Conservation (phyloP, 1,140 invertebrate species). For the Tetragnatha versicolor region DNA sequence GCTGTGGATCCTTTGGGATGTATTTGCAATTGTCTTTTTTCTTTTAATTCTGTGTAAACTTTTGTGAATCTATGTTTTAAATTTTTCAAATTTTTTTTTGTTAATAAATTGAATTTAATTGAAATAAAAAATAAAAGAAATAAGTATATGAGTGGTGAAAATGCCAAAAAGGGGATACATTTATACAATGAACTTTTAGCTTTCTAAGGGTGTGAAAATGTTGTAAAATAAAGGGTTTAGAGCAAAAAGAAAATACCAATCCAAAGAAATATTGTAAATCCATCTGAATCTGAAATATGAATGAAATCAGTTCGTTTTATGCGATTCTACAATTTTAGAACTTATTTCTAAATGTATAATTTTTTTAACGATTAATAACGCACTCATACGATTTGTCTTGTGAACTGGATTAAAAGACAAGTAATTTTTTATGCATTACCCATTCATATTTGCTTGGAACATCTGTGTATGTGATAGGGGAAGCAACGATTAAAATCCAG, state of each 20-base stretch:
- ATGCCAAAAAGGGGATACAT: neutral
- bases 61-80: too few species aligned
- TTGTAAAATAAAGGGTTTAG: neutral
- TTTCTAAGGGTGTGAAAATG: neutral
- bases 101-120: neutral
- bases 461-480: constrained; percentile 27
- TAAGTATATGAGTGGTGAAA: neutral
- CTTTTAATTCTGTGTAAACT: too few species aligned
- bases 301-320: neutral
- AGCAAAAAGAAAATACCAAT: neutral
- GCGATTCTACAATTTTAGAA: too few species aligned
- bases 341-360: too few species aligned
- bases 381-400: too few species aligned
- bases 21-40: too few species aligned
- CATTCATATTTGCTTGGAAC: constrained; percentile 40
- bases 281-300: neutral
- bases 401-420: neutral
- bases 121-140: neutral
- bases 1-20: too few species aligned
- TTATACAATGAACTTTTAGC: neutral
- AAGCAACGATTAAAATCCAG: constrained; percentile 21
- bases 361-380: too few species aligned
- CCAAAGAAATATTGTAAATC: neutral
- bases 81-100: too few species aligned
- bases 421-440: constrained; percentile 13